Evolutionary conservation across 2,797 vertebrate genomes (phyloP), one percentile per base, ranked within the genome.

Genomic region (Spatula versicolor): DNA sequence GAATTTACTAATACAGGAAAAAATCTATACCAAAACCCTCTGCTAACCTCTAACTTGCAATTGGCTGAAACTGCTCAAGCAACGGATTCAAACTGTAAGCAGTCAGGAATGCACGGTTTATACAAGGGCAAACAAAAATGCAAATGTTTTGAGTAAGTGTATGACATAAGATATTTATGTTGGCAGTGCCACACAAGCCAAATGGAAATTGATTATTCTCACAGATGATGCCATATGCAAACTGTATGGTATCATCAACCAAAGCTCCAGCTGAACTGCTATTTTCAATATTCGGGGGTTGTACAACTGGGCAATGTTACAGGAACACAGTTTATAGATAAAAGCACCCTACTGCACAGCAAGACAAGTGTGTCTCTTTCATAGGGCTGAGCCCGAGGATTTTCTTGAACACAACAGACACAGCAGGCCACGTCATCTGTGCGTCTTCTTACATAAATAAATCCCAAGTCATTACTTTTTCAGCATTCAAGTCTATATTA

Each of bases 91-190:
- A 80, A 30, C 50, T 69, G 46, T 85, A 58, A 83, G 86, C 88
- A 90, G 78, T 30, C 71, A 92, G 92, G 94, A 95, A 96, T 88
- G 92, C 39, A 46, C 37, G 88, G 86, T 87, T 95, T 90, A 88
- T 9, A 46, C 39, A 9, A 86, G 90, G 15, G 74, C 82, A 92
- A 95, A 96, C 80, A 94, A 79, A 95, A 94, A 93, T 71, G 83
- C 63, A 56, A 88, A 88, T 22, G 63, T 86, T 74, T 55, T 88
- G 15, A 63, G 25, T 54, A 67, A 90, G 67, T 3, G 7, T 23
- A 79, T 94, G 95, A 96, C 71, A 37, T 90, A 55, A 95, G 86
- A 28, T 66, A 83, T 93, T 95, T 78, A 68, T 63, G 72, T 56
- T 96, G 94, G 96, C 95, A 84, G 63, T 73, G 83, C 90, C 90